phyloP scores from a whole-genome alignment of 2,888 invertebrate genomes.

The Hofmannophila pseudospretella region DNA sequence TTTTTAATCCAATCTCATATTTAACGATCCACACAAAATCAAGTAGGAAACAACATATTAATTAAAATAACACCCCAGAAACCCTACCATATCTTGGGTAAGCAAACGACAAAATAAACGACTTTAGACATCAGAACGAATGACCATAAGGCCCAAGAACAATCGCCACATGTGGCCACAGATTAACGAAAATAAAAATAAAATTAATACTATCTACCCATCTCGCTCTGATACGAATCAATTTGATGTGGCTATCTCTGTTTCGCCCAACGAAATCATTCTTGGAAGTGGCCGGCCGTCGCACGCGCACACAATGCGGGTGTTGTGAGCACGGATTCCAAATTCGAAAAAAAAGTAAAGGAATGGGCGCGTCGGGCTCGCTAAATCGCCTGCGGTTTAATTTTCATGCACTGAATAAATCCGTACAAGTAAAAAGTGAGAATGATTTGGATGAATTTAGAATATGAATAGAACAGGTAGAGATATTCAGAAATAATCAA shows the following conservation, averaged over 20 bases:
- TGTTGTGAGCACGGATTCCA: conserved; percentile 68
- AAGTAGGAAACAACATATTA: conserved; percentile 51
- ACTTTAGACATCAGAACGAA: conserved; percentile 40
- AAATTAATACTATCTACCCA: conserved; percentile 49
- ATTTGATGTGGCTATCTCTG: conserved; percentile 14
- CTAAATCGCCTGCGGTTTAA: conserved; percentile 51
- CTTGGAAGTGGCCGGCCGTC: conserved; percentile 65
- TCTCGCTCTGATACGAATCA: conserved; percentile 26
- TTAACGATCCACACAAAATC: conserved; percentile 31
- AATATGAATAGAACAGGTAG: too few relatives aligned
- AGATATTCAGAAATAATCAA: too few relatives aligned
- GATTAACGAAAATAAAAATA: conserved; percentile 73
- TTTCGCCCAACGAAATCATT: conserved; percentile 64
- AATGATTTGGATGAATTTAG: too few relatives aligned
- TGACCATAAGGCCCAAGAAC: conserved; percentile 76
- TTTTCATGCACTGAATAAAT: conserved; percentile 20
- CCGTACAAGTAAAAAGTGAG: too few relatives aligned
- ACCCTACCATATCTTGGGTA: conserved; percentile 51
- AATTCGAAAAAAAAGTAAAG: conserved; percentile 50
- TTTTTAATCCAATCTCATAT: conserved; percentile 6
- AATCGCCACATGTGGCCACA: conserved; percentile 75
- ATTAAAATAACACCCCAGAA: conserved; percentile 67
- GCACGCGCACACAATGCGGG: conserved; percentile 69
- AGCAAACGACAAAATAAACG: conserved; percentile 30
- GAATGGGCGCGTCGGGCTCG: conserved; percentile 42